phyloP scores from a whole-genome alignment of 2,113 vertebrate species.

The Saccopteryx leptura region DNA sequence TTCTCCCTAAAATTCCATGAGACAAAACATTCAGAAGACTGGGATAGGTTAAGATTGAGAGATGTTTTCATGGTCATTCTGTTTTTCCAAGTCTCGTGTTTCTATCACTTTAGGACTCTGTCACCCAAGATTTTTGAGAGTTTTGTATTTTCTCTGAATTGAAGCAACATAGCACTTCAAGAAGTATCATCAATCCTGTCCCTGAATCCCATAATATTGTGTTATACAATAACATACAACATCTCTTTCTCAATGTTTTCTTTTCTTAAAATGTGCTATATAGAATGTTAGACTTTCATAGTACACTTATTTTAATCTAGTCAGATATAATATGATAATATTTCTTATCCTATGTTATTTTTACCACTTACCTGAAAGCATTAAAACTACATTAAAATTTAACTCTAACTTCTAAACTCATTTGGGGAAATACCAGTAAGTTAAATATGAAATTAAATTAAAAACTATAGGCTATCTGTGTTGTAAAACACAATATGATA shows the following conservation, averaged over 20 bases:
- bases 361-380: background rate
- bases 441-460: slow-evolving; percentile 23
- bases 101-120: background rate
- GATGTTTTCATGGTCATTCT: background rate
- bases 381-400: background rate
- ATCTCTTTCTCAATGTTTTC: background rate
- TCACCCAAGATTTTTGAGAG: background rate
- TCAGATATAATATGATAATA: background rate
- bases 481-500: background rate
- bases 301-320: background rate
- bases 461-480: background rate
- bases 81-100: background rate
- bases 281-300: background rate
- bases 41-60: background rate
- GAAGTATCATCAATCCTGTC: background rate
- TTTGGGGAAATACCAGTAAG: background rate
- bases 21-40: background rate
- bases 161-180: background rate
- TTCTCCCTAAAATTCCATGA: background rate
- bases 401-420: slow-evolving; percentile 17
- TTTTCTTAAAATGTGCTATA: background rate
- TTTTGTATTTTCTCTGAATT: slow-evolving; percentile 22
- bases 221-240: background rate
- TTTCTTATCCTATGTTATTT: background rate
- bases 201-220: background rate